These are phyloP conservation scores for Trypoxylon attenuatum DNA, from an alignment of 2,888 invertebrate species.

Conservation along the genomic window DNA sequence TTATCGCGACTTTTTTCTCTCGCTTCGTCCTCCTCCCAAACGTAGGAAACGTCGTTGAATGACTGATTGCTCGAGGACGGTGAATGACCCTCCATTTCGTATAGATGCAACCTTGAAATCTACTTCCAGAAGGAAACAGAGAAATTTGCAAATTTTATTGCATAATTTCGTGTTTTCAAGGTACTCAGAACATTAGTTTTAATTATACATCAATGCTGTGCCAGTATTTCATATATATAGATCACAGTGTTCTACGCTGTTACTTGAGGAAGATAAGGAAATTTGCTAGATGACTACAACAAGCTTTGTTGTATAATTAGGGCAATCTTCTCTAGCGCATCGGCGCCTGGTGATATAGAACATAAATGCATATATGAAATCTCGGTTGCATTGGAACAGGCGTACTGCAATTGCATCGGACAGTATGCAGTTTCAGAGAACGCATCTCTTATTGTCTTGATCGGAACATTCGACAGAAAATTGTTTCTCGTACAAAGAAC, in stretches of 20 bases:
- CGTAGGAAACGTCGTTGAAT: conserved; percentile 18
- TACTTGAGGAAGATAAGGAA: conserved; percentile 13
- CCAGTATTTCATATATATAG: no score
- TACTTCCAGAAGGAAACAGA: conserved; percentile 16
- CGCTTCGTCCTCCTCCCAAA: neutral
- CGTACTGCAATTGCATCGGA: conserved; percentile 14
- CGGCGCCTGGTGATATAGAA: conserved; percentile 4
- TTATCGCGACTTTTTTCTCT: neutral
- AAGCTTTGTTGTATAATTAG: no score
- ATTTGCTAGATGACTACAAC: neutral
- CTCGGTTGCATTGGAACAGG: conserved; percentile 44
- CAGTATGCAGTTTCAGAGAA: neutral
- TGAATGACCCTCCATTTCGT: conserved; percentile 33
- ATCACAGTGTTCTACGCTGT: no score
- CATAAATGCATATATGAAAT: conserved; percentile 6
- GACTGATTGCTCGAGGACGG: neutral
- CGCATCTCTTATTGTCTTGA: no score
- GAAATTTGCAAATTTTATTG: no score
- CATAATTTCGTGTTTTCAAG: no score
- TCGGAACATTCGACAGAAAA: neutral
- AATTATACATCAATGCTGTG: no score
- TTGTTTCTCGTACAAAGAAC: neutral
- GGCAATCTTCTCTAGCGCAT: neutral
- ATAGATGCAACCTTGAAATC: neutral
- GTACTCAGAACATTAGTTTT: no score